These are phyloP conservation scores for Drosophila fungiperda DNA, from an alignment of 2,888 invertebrate species.

Conservation along the genomic window DNA sequence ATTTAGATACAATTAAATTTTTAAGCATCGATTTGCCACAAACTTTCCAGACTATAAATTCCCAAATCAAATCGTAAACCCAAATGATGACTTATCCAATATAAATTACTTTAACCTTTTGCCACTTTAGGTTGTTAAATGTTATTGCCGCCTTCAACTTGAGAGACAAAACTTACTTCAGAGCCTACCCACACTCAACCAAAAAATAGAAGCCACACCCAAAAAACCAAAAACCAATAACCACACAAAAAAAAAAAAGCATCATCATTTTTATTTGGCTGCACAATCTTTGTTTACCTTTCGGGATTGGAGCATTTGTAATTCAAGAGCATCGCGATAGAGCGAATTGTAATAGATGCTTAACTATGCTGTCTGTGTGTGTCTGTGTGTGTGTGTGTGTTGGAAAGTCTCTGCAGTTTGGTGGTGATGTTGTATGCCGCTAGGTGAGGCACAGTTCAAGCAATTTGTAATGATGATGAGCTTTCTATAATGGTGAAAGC, in stretches of 20 bases:
- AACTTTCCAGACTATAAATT: constrained; percentile 8
- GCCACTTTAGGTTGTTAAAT: constrained; percentile 48
- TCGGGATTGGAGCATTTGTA: constrained; percentile 46
- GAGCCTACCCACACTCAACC: constrained; percentile 12
- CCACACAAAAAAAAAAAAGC: constrained; percentile 14
- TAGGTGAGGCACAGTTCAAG: constrained; percentile 49
- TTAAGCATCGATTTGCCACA: background rate
- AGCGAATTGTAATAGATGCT: constrained; percentile 61
- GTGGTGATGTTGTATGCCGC: background rate
- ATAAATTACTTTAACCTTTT: constrained; percentile 53
- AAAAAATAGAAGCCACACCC: constrained; percentile 5
- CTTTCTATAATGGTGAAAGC: constrained; percentile 60
- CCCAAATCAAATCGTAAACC: constrained; percentile 11
- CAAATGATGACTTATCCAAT: constrained; percentile 33
- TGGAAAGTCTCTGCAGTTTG: background rate
- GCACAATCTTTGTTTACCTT: constrained; percentile 1
- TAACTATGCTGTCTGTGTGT: constrained; percentile 15
- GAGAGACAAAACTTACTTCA: constrained; percentile 33
- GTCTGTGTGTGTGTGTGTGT: background rate
- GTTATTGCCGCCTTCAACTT: constrained; percentile 75
- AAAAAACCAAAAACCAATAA: constrained; percentile 15
- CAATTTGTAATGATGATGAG: constrained; percentile 65
- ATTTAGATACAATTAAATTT: background rate
- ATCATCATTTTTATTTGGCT: constrained; percentile 43
- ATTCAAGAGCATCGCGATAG: constrained; percentile 83